phyloP scores from a whole-genome alignment of 1,140 invertebrate species.

The Teleopsis dalmanni region DNA sequence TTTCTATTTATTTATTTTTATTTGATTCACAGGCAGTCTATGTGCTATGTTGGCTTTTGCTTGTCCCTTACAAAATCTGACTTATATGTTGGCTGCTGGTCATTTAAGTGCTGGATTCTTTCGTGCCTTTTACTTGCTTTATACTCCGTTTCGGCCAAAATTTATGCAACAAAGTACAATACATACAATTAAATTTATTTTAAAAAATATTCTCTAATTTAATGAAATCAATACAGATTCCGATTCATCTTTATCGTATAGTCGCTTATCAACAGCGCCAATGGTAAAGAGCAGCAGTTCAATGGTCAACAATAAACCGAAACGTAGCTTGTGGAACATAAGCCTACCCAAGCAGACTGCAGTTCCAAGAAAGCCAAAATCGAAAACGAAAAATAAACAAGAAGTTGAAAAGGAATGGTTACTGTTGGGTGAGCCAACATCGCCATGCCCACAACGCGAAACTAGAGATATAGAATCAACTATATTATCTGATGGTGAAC shows the following conservation, averaged over 20 bases:
- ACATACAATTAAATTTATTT: neutral
- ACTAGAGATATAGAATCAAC: conserved; percentile 35
- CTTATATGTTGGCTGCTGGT: conserved; percentile 35
- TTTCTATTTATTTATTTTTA: neutral
- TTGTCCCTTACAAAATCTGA: conserved; percentile 50
- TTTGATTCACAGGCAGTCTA: conserved; percentile 48
- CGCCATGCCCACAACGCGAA: conserved; percentile 30
- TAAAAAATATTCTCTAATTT: neutral
- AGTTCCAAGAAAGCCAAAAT: conserved; percentile 27
- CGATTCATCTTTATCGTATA: conserved; percentile 34
- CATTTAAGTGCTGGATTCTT: conserved; percentile 29
- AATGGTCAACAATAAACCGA: conserved; percentile 18
- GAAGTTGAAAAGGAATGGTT: conserved; percentile 43
- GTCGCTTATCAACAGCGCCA: conserved; percentile 34
- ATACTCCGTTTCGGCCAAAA: conserved; percentile 35
- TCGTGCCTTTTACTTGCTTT: conserved; percentile 34
- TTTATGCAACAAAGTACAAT: conserved; percentile 28
- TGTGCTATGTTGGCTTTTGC: conserved; percentile 59
- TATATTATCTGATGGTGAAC: conserved; percentile 34
- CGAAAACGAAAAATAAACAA: conserved; percentile 28
- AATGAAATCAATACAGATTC: conserved; percentile 7
- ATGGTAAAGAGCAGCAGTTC: conserved; percentile 20
- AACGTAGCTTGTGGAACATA: conserved; percentile 39
- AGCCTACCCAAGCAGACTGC: conserved; percentile 26
- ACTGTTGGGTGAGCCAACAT: conserved; percentile 38